Percentiles rank a stretch among this genome's conserved stretches.
phyloP scores from a whole-genome alignment of 1,140 invertebrate genomes.

The Drosophila insularis region DNA sequence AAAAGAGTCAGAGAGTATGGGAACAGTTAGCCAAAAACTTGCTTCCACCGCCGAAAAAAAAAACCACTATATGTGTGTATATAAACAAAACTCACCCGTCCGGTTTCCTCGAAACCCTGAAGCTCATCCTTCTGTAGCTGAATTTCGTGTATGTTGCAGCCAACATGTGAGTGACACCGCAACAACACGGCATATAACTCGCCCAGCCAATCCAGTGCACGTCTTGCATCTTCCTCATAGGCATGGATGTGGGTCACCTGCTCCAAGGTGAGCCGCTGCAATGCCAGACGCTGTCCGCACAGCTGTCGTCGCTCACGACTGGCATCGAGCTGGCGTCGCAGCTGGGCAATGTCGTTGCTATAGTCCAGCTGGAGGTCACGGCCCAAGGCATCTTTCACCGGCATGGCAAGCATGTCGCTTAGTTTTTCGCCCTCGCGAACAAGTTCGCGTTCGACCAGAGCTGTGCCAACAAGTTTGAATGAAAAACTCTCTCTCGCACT shows the following conservation, averaged over 20 bases:
- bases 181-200: constrained; percentile 89
- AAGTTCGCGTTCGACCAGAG: constrained; percentile 86
- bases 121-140: constrained; percentile 89
- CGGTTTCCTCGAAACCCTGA: constrained; percentile 90
- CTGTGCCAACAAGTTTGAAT: constrained; percentile 74
- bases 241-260: constrained; percentile 89
- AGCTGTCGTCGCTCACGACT: constrained; percentile 86
- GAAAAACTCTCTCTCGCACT: background rate
- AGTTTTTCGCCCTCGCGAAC: constrained; percentile 91
- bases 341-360: constrained; percentile 87
- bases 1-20: background rate
- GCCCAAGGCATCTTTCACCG: constrained; percentile 90
- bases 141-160: constrained; percentile 88
- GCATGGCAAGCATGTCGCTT: constrained; percentile 90
- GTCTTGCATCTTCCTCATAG: constrained; percentile 89
- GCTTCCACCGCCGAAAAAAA: background rate
- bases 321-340: constrained; percentile 87
- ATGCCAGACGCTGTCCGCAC: constrained; percentile 87
- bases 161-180: constrained; percentile 88
- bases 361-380: constrained; percentile 89
- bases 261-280: constrained; percentile 89
- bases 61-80: no score
- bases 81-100: constrained; percentile 84
- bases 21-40: constrained; percentile 4
- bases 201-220: constrained; percentile 89